Conservation (phyloP, 2,888 invertebrate species). For the Argynnis bischoffii region DNA sequence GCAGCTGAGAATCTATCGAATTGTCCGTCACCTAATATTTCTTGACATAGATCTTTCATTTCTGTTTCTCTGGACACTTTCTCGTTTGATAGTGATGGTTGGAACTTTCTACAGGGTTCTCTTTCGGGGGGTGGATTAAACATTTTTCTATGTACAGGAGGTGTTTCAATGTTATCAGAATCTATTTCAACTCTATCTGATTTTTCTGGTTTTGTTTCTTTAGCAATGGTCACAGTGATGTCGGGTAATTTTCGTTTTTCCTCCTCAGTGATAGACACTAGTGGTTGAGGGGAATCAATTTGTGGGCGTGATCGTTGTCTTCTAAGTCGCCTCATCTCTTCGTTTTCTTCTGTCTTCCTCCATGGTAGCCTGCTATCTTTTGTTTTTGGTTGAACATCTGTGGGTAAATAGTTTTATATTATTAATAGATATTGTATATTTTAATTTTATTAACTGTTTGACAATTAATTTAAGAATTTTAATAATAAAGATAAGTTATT, state of each 20-base stretch:
- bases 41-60: conserved; percentile 75
- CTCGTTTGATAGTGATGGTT: conserved; percentile 59
- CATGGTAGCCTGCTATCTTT: conserved; percentile 91
- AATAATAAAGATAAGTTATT: too few species aligned
- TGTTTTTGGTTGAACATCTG: conserved; percentile 87
- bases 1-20: conserved; percentile 93
- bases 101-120: conserved; percentile 82
- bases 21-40: conserved; percentile 87
- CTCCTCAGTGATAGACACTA: conserved; percentile 84
- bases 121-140: conserved; percentile 85
- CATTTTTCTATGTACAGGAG: conserved; percentile 89
- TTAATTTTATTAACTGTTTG: too few species aligned
- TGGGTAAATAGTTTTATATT: background rate
- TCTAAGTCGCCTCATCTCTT: conserved; percentile 82
- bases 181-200: conserved; percentile 91
- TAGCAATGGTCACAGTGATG: conserved; percentile 64
- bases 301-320: conserved; percentile 82
- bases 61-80: conserved; percentile 66
- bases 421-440: too few species aligned
- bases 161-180: conserved; percentile 95
- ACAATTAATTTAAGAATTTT: too few species aligned
- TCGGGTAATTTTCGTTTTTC: conserved; percentile 82
- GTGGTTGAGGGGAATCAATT: conserved; percentile 62
- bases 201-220: conserved; percentile 48
- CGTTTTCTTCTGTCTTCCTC: conserved; percentile 88